These are phyloP conservation scores for Daptonema setosum DNA, from an alignment of 2,888 invertebrate species.

Conservation along the genomic window DNA sequence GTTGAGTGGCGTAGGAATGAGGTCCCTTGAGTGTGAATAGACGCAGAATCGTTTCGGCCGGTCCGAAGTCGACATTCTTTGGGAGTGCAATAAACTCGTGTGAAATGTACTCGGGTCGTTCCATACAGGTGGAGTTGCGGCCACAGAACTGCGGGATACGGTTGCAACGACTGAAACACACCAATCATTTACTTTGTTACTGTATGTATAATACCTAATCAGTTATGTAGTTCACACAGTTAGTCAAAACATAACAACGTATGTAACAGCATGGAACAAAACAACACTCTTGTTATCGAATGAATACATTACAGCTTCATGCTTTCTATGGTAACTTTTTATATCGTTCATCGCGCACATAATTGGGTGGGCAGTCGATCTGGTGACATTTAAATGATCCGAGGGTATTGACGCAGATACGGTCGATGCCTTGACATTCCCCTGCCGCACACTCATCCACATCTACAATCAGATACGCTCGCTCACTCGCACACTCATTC, in stretches of 20 bases:
- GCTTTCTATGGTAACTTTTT: no score
- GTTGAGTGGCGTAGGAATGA: conserved; percentile 21
- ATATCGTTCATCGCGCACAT: conserved; percentile 49
- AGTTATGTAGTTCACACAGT: no score
- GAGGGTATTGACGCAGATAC: conserved; percentile 66
- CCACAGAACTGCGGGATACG: conserved; percentile 11
- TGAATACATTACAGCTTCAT: no score
- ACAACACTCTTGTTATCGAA: no score
- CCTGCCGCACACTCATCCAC: conserved; percentile 48
- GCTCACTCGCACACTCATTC: no score
- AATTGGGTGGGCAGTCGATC: conserved; percentile 63
- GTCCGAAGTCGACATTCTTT: conserved; percentile 40
- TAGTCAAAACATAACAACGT: no score
- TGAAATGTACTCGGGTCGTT: conserved; percentile 60
- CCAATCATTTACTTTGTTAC: no score
- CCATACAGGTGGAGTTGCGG: conserved; percentile 51
- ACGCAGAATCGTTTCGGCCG: conserved; percentile 56
- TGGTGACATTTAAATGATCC: conserved; percentile 67
- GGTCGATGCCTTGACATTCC: conserved; percentile 36
- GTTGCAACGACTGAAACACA: conserved; percentile 15
- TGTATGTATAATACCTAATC: no score
- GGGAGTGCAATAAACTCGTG: conserved; percentile 82
- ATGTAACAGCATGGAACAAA: no score
- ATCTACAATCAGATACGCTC: conserved; percentile 39
- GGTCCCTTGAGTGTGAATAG: conserved; percentile 39